Percentiles rank a stretch among this genome's conserved stretches.
Evolutionary conservation across 2,888 invertebrate genomes (phyloP).

Genomic region (Tetanocera ferruginea): DNA sequence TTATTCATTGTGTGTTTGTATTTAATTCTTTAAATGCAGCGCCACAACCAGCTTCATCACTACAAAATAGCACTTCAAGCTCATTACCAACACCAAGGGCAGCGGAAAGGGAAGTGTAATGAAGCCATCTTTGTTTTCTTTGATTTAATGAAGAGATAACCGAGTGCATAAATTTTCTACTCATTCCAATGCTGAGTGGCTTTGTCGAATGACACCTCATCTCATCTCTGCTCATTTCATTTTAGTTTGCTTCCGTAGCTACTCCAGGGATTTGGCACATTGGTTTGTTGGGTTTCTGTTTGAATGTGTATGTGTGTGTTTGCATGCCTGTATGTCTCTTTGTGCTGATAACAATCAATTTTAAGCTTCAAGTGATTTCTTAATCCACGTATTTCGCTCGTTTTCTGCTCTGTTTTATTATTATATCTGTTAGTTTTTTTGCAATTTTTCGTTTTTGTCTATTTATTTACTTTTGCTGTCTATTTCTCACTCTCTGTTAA

Average conservation of each 20-base stretch:
- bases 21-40: background rate
- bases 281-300: background rate
- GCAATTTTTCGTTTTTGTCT: background rate
- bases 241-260: too few relatives aligned
- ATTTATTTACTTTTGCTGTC: background rate
- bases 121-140: slow-evolving; percentile 24
- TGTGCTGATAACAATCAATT: slow-evolving; percentile 23
- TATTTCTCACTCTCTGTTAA: background rate
- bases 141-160: slow-evolving; percentile 36
- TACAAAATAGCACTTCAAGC: background rate
- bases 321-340: background rate
- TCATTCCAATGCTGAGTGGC: slow-evolving; percentile 4
- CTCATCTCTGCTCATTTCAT: too few relatives aligned
- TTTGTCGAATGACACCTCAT: too few relatives aligned
- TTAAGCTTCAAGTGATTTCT: slow-evolving; percentile 22
- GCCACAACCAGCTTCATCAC: background rate
- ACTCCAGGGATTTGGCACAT: background rate
- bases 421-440: background rate
- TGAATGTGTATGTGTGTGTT: slow-evolving; percentile 6
- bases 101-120: slow-evolving; percentile 25
- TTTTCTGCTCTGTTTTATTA: background rate
- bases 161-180: slow-evolving; percentile 17
- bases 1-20: slow-evolving; percentile 9
- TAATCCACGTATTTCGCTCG: background rate
- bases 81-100: background rate